A percentile compares a stretch with the other conserved stretches of the same genome.
Conservation (phyloP, 2,797 vertebrate genomes). For the Anolis apletophallus region DNA sequence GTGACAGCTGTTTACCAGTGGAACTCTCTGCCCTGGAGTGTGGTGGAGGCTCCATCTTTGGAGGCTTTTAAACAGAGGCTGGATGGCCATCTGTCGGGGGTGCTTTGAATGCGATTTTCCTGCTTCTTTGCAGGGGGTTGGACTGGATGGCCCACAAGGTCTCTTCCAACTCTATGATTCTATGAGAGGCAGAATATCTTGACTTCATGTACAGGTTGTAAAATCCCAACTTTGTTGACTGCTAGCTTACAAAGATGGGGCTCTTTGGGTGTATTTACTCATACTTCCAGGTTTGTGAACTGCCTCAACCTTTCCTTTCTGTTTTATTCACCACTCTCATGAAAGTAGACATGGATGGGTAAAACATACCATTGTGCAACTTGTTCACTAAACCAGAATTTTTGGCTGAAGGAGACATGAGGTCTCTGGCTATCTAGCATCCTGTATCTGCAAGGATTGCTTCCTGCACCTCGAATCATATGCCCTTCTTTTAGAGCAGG, state of each 20-base stretch:
- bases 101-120: no score
- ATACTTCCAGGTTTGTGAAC: not conserved
- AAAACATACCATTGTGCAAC: not conserved
- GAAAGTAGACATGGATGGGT: not conserved
- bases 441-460: not conserved
- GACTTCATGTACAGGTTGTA: no score
- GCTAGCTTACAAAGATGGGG: not conserved
- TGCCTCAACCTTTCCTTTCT: not conserved
- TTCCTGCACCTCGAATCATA: not conserved
- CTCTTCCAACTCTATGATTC: no score
- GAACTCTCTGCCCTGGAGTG: no score
- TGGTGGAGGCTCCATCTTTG: no score
- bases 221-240: not conserved
- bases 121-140: no score
- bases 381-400: not conserved
- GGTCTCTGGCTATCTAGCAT: not conserved
- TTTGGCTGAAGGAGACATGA: not conserved
- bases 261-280: not conserved
- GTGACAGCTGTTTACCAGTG: no score
- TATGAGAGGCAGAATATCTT: no score
- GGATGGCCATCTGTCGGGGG: no score
- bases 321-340: not conserved
- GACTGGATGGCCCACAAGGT: no score
- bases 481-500: not conserved
- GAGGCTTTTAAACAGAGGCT: no score